phyloP scores from a whole-genome alignment of 2,113 vertebrate species.

The Fukomys damarensis region DNA sequence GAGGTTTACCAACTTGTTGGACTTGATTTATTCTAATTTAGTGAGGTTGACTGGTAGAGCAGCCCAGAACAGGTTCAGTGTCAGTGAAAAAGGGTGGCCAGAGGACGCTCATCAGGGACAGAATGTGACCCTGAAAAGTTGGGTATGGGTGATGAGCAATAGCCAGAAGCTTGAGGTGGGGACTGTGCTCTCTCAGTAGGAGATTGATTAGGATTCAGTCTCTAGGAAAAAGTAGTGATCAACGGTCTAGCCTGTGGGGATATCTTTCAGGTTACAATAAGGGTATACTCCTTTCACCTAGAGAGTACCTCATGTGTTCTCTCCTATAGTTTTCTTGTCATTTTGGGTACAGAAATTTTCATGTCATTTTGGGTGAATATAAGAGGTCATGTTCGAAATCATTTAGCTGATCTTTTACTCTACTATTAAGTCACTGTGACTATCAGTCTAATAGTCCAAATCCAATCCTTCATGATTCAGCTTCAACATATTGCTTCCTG shows the following conservation, averaged over 20 bases:
- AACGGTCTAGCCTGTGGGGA: not conserved
- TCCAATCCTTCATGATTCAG: not conserved
- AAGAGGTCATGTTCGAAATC: not conserved
- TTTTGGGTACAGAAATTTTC: not conserved
- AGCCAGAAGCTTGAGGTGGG: not conserved
- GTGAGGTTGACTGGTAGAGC: not conserved
- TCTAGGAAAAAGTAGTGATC: not conserved
- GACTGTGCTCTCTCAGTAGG: not conserved
- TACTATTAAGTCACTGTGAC: not conserved
- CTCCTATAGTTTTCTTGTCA: not conserved
- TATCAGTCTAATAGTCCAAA: not conserved
- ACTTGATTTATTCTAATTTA: conserved; percentile 26
- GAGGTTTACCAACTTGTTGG: not conserved
- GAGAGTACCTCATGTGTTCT: not conserved
- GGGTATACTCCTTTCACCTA: not conserved
- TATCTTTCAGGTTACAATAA: not conserved
- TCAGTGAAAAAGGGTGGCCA: not conserved
- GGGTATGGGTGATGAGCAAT: rapidly evolving
- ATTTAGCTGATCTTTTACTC: not conserved
- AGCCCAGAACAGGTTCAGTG: not conserved
- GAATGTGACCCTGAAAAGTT: not conserved
- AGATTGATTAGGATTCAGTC: not conserved
- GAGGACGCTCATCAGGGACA: no score
- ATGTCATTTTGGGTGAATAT: not conserved
- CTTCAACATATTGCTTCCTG: not conserved